A percentile compares a stretch with the other conserved stretches of the same genome.
Conservation (phyloP, 2,888 invertebrate species). For the Drosophila recens region DNA sequence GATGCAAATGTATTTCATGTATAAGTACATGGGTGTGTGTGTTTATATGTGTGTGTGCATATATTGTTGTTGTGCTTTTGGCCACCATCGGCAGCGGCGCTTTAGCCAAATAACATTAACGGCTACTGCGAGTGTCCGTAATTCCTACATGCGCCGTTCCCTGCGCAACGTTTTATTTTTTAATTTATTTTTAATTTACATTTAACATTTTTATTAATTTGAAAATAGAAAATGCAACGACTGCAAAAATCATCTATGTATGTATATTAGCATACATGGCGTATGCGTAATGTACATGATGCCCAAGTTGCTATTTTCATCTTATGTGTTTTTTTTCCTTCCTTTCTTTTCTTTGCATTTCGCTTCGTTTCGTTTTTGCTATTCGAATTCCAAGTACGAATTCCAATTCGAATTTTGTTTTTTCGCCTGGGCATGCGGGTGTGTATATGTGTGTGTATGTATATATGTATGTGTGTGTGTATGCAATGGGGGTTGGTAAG, state of each 20-base stretch:
- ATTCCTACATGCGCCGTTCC: conserved; percentile 87
- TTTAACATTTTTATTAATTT: not conserved
- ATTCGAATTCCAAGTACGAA: conserved; percentile 47
- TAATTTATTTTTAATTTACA: not conserved
- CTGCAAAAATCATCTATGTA: not conserved
- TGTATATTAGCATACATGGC: conserved; percentile 38
- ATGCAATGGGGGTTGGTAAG: conserved; percentile 40
- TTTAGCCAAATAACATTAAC: conserved; percentile 35
- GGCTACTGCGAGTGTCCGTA: conserved; percentile 79
- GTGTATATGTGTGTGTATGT: conserved; percentile 4
- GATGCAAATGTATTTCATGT: not conserved
- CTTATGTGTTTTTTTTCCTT: conserved; percentile 20
- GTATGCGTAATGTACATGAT: conserved; percentile 60
- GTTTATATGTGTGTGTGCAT: not conserved
- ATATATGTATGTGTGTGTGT: conserved; percentile 1
- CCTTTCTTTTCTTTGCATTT: conserved; percentile 15
- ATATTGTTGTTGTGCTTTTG: conserved; percentile 16
- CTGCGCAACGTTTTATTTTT: conserved; percentile 43
- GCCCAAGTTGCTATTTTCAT: conserved; percentile 31
- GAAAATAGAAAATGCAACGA: not conserved
- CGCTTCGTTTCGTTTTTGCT: conserved; percentile 1
- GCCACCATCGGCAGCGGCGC: conserved; percentile 69
- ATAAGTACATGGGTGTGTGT: not conserved
- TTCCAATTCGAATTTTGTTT: conserved; percentile 53
- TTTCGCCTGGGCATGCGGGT: conserved; percentile 30